Evolutionary conservation across 2,797 vertebrate species (phyloP).

Genomic region (Heteromormyrus szaboi): DNA sequence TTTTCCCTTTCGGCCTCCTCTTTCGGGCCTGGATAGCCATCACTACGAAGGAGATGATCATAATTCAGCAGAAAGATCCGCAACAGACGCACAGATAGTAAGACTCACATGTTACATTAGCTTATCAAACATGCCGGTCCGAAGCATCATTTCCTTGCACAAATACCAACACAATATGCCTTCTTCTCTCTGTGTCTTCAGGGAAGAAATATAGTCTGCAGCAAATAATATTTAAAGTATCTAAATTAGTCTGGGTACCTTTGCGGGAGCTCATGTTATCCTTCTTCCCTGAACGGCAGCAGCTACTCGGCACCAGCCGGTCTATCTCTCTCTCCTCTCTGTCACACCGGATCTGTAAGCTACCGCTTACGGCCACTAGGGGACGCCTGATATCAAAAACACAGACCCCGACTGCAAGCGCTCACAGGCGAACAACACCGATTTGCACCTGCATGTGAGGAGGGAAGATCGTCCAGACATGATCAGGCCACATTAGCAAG

Average conservation of each 20-base stretch:
- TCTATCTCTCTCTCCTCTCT: conserved; percentile 31
- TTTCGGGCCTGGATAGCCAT: conserved; percentile 83
- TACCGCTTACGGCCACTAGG: conserved; percentile 43
- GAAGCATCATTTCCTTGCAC: conserved; percentile 32
- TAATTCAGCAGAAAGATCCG: conserved; percentile 31
- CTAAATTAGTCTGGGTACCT: conserved; percentile 51
- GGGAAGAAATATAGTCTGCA: background rate
- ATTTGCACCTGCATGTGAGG: background rate
- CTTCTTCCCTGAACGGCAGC: conserved; percentile 54
- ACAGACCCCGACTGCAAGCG: background rate
- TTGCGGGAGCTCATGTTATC: conserved; percentile 72
- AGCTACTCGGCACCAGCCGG: conserved; percentile 41
- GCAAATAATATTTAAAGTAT: conserved; percentile 8
- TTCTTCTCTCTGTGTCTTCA: background rate
- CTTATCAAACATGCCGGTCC: conserved; percentile 32
- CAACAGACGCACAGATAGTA: conserved; percentile 22
- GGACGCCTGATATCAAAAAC: conserved; percentile 22
- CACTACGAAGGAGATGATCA: conserved; percentile 55
- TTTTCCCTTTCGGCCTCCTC: conserved; percentile 79
- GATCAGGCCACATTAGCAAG: background rate
- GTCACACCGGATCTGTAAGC: conserved; percentile 37
- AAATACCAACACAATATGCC: background rate
- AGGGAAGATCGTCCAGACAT: background rate
- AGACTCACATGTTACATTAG: conserved; percentile 41
- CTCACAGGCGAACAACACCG: background rate